Evolutionary conservation across 2,797 vertebrate species (phyloP), one percentile per base, ranked within the genome.

Genomic region (Rhinichthys osculus): DNA sequence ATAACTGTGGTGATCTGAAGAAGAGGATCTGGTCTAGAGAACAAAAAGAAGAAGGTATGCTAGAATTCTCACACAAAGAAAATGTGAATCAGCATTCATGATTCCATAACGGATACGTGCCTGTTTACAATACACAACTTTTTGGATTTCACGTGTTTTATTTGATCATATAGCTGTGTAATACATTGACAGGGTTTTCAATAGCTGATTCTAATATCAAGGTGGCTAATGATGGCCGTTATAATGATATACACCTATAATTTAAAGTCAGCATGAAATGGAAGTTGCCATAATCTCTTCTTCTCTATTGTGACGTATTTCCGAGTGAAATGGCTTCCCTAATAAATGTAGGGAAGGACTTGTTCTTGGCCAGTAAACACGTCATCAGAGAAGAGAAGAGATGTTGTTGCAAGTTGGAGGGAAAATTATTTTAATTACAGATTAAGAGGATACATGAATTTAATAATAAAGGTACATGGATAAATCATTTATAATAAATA

Each of bases 1-100:
- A 98, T 93, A 67, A 98, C 94, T 21, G 90, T 94, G 90, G 93
- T 93, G 35, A 96, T 95, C 85, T 96, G 95, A 83, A 92, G 93
- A 90, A 96, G 95, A 77, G 95, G 93, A 84, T 97, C 96, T 83
- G 94, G 93, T 86, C 97, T 98, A 78, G 14, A 76, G 71, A 67
- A 90, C 21, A 90, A n/a, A 79, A 52, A 91, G 81, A 52, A 90
- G 80, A 44, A 73, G 21, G 88, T 21, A 82, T 38, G 77, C 33
- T 78, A 40, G n/a, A 23, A 57, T 69, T 66, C 44, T 67, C 13
- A 44, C 35, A 44, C 30, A 70, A 8, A 70, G 17, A 85, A n/a
- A 80, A 19, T 50, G 40, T 16, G 21, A 50, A 80, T 71, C 16
- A 5, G 52, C 33, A 17, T 38, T 35, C 38, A 54, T 10, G 11